Conservation (phyloP, 2,888 invertebrate species). For the Drosophila cyrtoloma region DNA sequence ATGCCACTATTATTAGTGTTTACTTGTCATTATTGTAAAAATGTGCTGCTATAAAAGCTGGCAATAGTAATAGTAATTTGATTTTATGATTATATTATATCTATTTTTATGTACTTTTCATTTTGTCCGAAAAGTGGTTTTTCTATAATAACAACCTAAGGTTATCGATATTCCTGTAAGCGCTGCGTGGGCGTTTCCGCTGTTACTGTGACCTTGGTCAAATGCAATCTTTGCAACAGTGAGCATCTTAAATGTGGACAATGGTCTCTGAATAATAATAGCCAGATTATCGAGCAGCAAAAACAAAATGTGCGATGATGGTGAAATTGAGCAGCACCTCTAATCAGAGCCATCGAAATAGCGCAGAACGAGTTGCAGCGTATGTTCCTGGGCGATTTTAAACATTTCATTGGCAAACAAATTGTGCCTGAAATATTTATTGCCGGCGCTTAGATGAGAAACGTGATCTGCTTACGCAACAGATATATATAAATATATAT, state of each 20-base stretch:
- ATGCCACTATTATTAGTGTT: not conserved
- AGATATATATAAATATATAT: not conserved
- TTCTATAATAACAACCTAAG: not conserved
- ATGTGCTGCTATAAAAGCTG: not conserved
- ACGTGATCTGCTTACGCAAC: slow-evolving; percentile 70
- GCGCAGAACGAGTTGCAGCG: not conserved
- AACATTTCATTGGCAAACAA: slow-evolving; percentile 36
- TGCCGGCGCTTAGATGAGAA: slow-evolving; percentile 61
- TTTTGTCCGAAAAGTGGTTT: not conserved
- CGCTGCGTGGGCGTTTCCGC: not conserved
- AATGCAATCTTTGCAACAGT: not conserved
- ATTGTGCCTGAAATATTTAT: slow-evolving; percentile 79
- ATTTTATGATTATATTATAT: not conserved
- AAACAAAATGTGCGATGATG: not conserved
- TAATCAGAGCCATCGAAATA: not conserved
- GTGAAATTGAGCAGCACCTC: not conserved
- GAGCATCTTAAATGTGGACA: not conserved
- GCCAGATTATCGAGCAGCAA: not conserved
- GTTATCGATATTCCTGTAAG: not conserved
- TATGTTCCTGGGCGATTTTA: not conserved
- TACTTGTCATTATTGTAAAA: not conserved
- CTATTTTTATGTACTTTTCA: not conserved
- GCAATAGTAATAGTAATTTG: not conserved
- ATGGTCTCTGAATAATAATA: slow-evolving; percentile 1
- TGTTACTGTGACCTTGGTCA: not conserved